Evolutionary conservation across 92 coral and sea anemone species (phyloP).

Genomic region (Palythoa heliodiscus): DNA sequence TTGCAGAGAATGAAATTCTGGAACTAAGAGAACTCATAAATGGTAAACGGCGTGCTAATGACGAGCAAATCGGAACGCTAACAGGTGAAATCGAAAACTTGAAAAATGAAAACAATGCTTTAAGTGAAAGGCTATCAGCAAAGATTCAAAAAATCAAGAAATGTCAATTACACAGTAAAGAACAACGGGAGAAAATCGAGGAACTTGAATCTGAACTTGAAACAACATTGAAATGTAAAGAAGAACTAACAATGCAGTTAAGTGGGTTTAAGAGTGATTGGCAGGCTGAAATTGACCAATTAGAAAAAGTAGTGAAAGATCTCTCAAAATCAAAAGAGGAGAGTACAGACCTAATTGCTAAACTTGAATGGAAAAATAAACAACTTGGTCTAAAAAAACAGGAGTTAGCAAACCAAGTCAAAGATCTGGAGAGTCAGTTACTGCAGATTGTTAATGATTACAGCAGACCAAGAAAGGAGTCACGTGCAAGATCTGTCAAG

Average conservation of each 20-base stretch:
- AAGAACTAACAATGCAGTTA: slow-evolving; percentile 64
- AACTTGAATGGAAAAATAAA: slow-evolving; percentile 83
- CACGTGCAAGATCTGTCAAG: slow-evolving; percentile 22
- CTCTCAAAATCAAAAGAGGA: slow-evolving; percentile 66
- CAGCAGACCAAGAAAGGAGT: slow-evolving; percentile 66
- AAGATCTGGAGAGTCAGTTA: slow-evolving; percentile 69
- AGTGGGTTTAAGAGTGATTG: slow-evolving; percentile 75
- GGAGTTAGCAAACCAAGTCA: slow-evolving; percentile 68
- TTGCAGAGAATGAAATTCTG: slow-evolving; percentile 74
- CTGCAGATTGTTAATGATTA: slow-evolving; percentile 77
- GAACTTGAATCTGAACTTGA: slow-evolving; percentile 67
- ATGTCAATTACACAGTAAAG: slow-evolving; percentile 64
- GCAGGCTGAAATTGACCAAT: slow-evolving; percentile 76
- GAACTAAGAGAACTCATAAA: slow-evolving; percentile 67
- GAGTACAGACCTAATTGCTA: slow-evolving; percentile 68
- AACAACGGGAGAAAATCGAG: slow-evolving; percentile 70
- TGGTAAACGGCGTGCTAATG: slow-evolving; percentile 52
- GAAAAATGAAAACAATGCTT: slow-evolving; percentile 59
- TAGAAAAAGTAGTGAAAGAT: slow-evolving; percentile 60
- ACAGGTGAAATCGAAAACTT: slow-evolving; percentile 68
- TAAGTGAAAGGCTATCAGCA: slow-evolving; percentile 61
- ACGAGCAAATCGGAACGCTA: slow-evolving; percentile 65
- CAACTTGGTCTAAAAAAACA: slow-evolving; percentile 72
- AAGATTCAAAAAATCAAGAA: slow-evolving; percentile 66
- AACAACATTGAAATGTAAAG: slow-evolving; percentile 61